Evolutionary conservation across 2,113 vertebrate species (phyloP).

Genomic region (Anseranas semipalmata): DNA sequence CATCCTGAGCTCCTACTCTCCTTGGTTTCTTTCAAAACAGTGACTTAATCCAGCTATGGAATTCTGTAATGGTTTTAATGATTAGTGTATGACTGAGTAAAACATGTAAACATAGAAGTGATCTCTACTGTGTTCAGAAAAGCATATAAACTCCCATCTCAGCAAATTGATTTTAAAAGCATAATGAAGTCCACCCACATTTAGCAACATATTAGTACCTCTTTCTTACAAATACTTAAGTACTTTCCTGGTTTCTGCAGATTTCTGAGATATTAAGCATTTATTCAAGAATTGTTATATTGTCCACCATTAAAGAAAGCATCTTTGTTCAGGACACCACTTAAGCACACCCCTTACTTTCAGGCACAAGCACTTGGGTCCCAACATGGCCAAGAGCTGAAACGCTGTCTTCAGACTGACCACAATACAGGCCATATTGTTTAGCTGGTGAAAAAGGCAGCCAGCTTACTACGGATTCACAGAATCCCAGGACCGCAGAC

Average conservation of each 20-base stretch:
- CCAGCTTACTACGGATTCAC: not conserved
- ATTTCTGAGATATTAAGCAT: not conserved
- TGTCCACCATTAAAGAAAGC: not conserved
- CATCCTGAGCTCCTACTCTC: not conserved
- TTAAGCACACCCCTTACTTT: not conserved
- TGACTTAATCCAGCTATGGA: not conserved
- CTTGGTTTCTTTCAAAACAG: not conserved
- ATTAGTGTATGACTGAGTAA: not conserved
- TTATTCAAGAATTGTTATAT: not conserved
- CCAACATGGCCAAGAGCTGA: not conserved
- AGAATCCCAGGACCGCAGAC: not conserved
- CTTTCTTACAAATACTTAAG: not conserved
- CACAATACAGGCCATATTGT: fast-evolving
- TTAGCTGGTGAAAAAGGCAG: not conserved
- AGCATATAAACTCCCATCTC: not conserved
- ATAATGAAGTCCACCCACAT: not conserved
- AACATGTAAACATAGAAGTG: not conserved
- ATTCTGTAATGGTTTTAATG: not conserved
- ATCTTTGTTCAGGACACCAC: not conserved
- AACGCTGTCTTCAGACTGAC: not conserved
- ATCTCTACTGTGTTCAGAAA: not conserved
- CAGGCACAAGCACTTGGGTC: not conserved
- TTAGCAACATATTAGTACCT: not conserved
- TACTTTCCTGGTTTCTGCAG: not conserved
- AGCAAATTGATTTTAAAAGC: not conserved